These are phyloP conservation scores for Branchipolynoe longqiensis DNA, from an alignment of 2,888 invertebrate species.

Conservation along the genomic window DNA sequence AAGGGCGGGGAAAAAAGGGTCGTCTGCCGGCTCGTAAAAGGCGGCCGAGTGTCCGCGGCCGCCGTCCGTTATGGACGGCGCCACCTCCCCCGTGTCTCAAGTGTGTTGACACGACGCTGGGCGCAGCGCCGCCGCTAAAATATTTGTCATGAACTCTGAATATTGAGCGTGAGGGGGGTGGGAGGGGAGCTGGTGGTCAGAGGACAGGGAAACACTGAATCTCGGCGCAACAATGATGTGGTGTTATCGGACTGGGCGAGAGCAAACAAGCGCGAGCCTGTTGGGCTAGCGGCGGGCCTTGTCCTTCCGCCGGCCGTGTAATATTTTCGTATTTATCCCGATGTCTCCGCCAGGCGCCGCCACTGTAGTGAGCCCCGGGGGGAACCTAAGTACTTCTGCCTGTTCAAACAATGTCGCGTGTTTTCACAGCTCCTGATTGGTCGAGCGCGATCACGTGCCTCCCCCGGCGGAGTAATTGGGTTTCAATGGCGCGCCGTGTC, in stretches of 20 bases:
- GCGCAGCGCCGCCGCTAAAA: conserved; percentile 10
- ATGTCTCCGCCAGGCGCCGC: conserved; percentile 24
- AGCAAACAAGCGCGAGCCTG: conserved; percentile 29
- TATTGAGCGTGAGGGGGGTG: too few relatives aligned
- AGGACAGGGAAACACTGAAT: conserved; percentile 50
- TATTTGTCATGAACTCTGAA: conserved; percentile 56
- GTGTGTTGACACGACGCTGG: conserved; percentile 34
- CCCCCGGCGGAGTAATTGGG: conserved; percentile 34
- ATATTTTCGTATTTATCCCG: conserved; percentile 44
- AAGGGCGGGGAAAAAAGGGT: neutral
- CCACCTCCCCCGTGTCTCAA: neutral
- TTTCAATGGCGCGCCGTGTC: conserved; percentile 52
- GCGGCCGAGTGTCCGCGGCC: conserved; percentile 17
- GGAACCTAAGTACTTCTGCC: conserved; percentile 35
- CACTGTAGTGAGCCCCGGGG: conserved; percentile 45
- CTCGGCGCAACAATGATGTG: conserved; percentile 27
- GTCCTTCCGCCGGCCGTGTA: conserved; percentile 39
- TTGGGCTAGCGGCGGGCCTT: conserved; percentile 50
- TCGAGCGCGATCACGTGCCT: conserved; percentile 39
- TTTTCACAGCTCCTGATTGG: conserved; percentile 50
- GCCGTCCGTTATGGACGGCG: conserved; percentile 19
- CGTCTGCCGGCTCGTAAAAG: conserved; percentile 29
- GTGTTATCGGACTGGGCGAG: conserved; percentile 44
- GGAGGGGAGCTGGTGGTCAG: conserved; percentile 38
- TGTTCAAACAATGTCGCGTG: conserved; percentile 56